phyloP scores from a whole-genome alignment of 53 echinoderm and acorn worm species.

The Mesocentrotus franciscanus region DNA sequence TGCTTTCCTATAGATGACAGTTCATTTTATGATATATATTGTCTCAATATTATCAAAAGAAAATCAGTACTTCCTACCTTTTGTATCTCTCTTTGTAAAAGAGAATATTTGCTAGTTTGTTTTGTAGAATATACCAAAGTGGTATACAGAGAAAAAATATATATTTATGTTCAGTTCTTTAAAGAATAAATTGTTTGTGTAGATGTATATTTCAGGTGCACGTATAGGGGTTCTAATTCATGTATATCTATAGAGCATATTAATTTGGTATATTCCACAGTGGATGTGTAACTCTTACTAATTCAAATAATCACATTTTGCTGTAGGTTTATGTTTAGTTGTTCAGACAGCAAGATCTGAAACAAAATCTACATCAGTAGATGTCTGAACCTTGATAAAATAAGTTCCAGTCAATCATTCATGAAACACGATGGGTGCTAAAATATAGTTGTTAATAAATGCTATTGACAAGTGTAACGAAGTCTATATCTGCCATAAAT shows the following conservation, averaged over 20 bases:
- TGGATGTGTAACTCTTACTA: neutral
- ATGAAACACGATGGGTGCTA: neutral
- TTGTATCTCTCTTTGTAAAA: neutral
- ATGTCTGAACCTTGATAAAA: neutral
- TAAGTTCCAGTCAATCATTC: neutral
- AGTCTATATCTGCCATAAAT: neutral
- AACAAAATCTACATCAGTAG: too few relatives aligned
- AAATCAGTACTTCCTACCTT: neutral
- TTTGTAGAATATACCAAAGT: slow-evolving; percentile 22
- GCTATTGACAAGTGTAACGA: neutral
- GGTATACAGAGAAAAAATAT: neutral
- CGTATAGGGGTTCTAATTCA: neutral
- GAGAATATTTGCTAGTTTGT: neutral
- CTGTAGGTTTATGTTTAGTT: neutral
- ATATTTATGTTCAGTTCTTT: slow-evolving; percentile 13
- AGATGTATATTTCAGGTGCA: slow-evolving; percentile 10
- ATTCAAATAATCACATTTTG: neutral
- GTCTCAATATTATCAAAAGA: neutral
- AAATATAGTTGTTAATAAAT: neutral
- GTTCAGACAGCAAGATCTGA: neutral
- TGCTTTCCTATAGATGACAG: too few relatives aligned
- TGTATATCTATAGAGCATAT: neutral
- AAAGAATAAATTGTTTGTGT: neutral
- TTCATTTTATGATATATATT: neutral
- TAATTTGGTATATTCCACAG: neutral